Evolutionary conservation across 2,113 vertebrate genomes (phyloP), one percentile per base, ranked within the genome.

Genomic region (Colinus virginianus): DNA sequence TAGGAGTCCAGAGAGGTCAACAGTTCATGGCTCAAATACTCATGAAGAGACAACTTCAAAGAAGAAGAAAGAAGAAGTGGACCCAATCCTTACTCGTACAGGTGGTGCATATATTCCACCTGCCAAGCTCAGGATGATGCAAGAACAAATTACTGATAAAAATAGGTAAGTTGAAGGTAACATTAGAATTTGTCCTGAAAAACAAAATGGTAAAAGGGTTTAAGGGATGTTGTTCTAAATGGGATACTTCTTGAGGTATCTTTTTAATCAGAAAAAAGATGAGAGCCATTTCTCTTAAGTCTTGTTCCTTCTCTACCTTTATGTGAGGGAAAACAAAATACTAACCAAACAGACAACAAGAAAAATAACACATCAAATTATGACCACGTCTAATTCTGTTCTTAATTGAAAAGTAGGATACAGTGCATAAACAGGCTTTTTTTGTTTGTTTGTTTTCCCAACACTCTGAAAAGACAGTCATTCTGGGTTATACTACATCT

Each of bases 61-160:
- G 97, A 99, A 99, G 96, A 99, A 98, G 97, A 99, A 99, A 76
- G 99, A 99, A 84, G 99, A 98, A 43, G 43, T 99, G 58, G 99
- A 99, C 96, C 99, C 99, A 40, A 99, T 99, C 85, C 98, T 99
- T 59, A 99, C 99, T 30, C 98, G 99, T 51, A 99, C 99, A 0
- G 99, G 99, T 18, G 99, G 99, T 40, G 99, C 99, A 0, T 99
- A 99, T 88, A 99, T 99, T 92, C 99, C 99, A 5, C 99, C 99
- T 8, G 99, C 99, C 67, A 99, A 99, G 88, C 98, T 99, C 67
- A 98, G 99, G 77, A 99, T 99, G 98, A 99, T 99, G 99, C 99
- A 99, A 93, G 98, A 99, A 62, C 99, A 99, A 95, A 99, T 99
- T 84, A 99, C 98, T 10, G 99, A 99, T 97, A 99, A 99, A 97